Conservation (phyloP, 2,113 vertebrate species). For the Trochalopteron elliotii region DNA sequence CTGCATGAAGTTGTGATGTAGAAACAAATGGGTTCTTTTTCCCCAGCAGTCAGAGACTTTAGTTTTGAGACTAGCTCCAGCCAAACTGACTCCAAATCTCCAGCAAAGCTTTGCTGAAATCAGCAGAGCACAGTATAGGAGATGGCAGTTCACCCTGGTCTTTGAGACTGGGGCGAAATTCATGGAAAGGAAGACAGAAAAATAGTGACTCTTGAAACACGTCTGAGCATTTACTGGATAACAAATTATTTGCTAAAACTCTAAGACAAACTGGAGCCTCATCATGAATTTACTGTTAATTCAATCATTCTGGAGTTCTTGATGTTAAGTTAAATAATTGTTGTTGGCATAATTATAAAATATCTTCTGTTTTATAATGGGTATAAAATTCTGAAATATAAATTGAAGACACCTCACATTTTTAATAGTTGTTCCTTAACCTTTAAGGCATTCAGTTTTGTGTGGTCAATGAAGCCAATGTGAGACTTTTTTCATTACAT, state of each 20-base stretch:
- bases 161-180: not conserved
- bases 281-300: conserved; percentile 57
- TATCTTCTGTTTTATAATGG: conserved; percentile 22
- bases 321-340: conserved; percentile 52
- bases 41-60: not conserved
- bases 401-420: conserved; percentile 47
- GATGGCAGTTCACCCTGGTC: not conserved
- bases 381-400: conserved; percentile 58
- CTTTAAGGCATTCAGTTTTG: not conserved
- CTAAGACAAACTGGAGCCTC: not conserved
- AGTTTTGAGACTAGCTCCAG: not conserved
- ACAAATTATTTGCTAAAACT: conserved; percentile 52
- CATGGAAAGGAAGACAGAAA: not conserved
- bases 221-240: conserved; percentile 9
- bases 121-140: not conserved
- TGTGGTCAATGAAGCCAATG: not conserved
- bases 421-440: conserved; percentile 47
- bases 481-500: not conserved
- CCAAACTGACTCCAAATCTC: not conserved
- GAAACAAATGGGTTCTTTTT: not conserved
- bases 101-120: not conserved
- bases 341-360: conserved; percentile 52
- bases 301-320: conserved; percentile 44
- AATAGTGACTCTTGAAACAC: not conserved
- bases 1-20: not conserved